These are phyloP conservation scores for Pocillopora damicornis DNA, from an alignment of 64 coral and sea anemone genomes.

Conservation along the genomic window DNA sequence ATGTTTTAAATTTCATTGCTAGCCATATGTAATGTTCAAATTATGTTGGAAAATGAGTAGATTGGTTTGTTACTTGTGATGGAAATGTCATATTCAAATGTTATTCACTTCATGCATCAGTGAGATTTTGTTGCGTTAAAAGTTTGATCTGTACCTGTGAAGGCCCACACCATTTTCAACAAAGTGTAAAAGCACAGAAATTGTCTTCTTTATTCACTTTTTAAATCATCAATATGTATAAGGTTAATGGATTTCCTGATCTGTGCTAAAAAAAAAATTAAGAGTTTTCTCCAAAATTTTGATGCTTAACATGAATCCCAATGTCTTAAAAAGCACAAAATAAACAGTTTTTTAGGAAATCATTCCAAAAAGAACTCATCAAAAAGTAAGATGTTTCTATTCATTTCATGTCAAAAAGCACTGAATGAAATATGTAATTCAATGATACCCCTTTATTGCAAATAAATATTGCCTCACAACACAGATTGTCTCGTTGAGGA, in stretches of 20 bases:
- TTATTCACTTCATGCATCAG: too few relatives aligned
- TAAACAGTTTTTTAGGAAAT: too few relatives aligned
- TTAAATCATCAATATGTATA: not conserved
- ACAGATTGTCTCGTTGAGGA: not conserved
- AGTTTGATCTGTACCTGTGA: not conserved
- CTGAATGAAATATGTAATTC: not conserved
- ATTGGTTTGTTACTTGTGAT: too few relatives aligned
- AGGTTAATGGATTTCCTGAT: not conserved
- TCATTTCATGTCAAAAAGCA: not conserved
- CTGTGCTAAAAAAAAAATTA: not conserved
- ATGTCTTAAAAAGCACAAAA: too few relatives aligned
- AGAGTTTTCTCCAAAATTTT: too few relatives aligned
- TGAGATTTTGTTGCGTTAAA: too few relatives aligned
- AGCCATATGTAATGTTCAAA: not conserved
- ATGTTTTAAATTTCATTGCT: not conserved
- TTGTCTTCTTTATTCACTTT: not conserved
- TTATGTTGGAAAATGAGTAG: not conserved
- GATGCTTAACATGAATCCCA: too few relatives aligned
- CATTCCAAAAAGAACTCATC: not conserved
- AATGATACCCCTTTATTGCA: not conserved
- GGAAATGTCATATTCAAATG: too few relatives aligned
- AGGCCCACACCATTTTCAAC: not conserved
- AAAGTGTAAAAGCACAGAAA: not conserved
- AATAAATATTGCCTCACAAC: not conserved
- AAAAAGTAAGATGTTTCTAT: not conserved